Percentiles rank a stretch among this genome's conserved stretches.
Conservation (phyloP, 2,888 invertebrate genomes). For the Nephrocerus scutellatus region DNA sequence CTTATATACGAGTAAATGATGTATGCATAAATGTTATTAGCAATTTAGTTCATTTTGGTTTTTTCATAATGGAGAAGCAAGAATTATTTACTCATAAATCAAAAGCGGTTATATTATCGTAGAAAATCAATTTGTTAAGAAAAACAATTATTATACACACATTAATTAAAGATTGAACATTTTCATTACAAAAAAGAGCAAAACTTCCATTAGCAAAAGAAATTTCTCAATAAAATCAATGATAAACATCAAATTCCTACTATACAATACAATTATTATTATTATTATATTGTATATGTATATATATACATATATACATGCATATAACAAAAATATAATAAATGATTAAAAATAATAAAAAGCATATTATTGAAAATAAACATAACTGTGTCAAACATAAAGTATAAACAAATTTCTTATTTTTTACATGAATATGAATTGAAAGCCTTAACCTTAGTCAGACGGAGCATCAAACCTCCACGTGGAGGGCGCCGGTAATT, state of each 20-base stretch:
- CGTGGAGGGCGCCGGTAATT: no score
- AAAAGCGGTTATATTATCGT: no score
- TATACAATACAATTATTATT: slow-evolving; percentile 29
- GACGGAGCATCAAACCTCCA: no score
- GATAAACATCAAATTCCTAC: slow-evolving; percentile 34
- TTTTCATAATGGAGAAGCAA: no score
- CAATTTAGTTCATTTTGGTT: no score
- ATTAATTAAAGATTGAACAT: slow-evolving; percentile 3
- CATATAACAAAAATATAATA: slow-evolving; percentile 7
- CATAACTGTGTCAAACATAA: slow-evolving; percentile 24
- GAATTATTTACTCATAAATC: no score
- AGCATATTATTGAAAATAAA: slow-evolving; percentile 16
- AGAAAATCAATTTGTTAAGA: slow-evolving; percentile 14
- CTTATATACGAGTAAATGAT: no score
- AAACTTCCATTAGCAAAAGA: not conserved
- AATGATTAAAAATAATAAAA: slow-evolving; percentile 5
- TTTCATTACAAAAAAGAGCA: not conserved
- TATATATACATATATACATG: slow-evolving; percentile 13
- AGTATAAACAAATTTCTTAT: slow-evolving; percentile 23
- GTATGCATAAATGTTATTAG: no score
- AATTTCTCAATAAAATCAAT: slow-evolving; percentile 22
- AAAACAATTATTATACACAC: slow-evolving; percentile 10
- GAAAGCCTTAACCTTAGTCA: slow-evolving; percentile 20
- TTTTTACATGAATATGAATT: slow-evolving; percentile 22
- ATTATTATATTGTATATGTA: slow-evolving; percentile 16